Conservation (phyloP, 2,113 vertebrate genomes). For the Regulus satrapa region DNA sequence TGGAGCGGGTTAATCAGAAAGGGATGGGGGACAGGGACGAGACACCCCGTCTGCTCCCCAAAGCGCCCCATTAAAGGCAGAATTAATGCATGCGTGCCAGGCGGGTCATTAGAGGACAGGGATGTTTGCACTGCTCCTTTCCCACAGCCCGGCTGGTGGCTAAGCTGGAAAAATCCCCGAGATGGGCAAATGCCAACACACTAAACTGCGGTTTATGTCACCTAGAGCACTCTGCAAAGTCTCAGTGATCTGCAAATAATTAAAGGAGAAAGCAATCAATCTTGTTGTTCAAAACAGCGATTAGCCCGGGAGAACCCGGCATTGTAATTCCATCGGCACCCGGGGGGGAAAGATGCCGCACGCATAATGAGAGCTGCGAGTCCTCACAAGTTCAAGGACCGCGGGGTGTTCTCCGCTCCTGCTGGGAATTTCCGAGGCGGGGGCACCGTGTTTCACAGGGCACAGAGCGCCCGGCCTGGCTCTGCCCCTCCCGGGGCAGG, state of each 20-base stretch:
- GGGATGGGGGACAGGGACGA: background rate
- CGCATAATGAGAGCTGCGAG: background rate
- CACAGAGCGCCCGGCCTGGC: too few species aligned
- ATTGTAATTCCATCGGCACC: background rate
- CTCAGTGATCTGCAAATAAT: conserved; percentile 33
- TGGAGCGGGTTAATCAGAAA: background rate
- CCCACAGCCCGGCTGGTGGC: conserved; percentile 19
- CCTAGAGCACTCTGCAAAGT: background rate
- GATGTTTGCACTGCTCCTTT: background rate
- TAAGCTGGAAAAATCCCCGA: background rate
- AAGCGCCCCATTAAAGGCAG: background rate
- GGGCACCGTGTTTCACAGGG: background rate
- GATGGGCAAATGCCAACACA: background rate
- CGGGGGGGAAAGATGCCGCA: background rate
- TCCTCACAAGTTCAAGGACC: background rate
- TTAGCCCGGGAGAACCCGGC: conserved; percentile 2
- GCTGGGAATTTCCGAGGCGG: background rate
- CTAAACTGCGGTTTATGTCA: conserved; percentile 1
- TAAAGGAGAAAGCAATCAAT: conserved; percentile 32
- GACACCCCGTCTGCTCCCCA: background rate
- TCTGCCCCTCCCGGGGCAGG: background rate
- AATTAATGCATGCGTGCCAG: background rate
- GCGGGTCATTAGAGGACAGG: background rate
- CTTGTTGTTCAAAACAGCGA: background rate
- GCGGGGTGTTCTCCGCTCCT: background rate